Conservation (phyloP, 2,113 vertebrate genomes). For the human region DNA sequence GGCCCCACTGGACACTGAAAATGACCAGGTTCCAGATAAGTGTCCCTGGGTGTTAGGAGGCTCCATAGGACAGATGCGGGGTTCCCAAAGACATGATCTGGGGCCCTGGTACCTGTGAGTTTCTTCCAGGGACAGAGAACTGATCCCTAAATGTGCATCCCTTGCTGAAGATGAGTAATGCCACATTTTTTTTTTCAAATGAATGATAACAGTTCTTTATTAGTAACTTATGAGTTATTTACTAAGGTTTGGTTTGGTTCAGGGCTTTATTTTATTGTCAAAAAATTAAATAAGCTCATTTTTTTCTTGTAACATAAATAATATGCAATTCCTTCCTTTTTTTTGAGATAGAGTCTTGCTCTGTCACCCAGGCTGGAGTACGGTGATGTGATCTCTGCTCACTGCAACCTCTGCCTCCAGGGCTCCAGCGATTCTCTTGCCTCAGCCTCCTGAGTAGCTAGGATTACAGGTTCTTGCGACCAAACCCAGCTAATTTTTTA, state of each 20-base stretch:
- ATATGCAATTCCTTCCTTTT: not conserved
- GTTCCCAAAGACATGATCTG: not conserved
- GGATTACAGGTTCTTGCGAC: no score
- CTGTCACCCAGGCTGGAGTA: no score
- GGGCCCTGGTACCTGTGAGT: not conserved
- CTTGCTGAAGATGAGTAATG: not conserved
- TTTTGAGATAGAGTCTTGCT: no score
- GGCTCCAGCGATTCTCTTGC: no score
- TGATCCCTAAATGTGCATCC: not conserved
- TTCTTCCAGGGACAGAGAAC: not conserved
- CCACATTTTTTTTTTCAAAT: not conserved
- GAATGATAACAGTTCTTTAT: not conserved
- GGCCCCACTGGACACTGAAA: rapidly evolving
- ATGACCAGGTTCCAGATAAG: not conserved
- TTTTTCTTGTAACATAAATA: not conserved
- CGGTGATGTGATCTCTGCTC: no score
- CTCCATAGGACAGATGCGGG: no score
- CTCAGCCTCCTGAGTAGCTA: no score
- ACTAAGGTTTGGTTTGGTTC: not conserved
- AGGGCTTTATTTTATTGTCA: not conserved
- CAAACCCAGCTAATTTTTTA: no score
- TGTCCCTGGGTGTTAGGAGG: not conserved
- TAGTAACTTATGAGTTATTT: not conserved
- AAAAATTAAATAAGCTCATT: not conserved
- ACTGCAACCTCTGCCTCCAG: no score